Percentiles rank a stretch among this genome's conserved stretches.
phyloP scores from a whole-genome alignment of 2,888 invertebrate species.

The Octodonta nipae region DNA sequence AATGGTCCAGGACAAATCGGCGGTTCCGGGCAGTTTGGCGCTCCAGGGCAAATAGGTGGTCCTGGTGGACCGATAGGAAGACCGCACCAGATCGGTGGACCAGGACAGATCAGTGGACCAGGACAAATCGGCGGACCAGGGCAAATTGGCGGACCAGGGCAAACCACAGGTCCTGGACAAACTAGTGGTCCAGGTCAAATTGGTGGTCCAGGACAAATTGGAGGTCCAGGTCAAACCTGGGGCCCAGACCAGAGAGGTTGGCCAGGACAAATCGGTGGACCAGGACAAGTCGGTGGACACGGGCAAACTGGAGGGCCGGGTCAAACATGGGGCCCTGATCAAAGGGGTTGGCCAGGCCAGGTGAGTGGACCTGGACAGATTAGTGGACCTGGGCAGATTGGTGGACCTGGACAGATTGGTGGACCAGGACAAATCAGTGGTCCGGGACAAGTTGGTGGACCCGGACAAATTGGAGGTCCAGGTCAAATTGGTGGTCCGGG shows the following conservation, averaged over 20 bases:
- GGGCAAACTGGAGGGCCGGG: constrained; percentile 7
- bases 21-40: constrained; percentile 6
- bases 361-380: constrained; percentile 12
- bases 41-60: neutral
- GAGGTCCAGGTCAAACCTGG: constrained; percentile 5
- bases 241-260: no score
- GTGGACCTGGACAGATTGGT: neutral
- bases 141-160: constrained; percentile 6
- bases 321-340: neutral
- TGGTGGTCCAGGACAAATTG: constrained; percentile 1
- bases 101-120: constrained; percentile 8
- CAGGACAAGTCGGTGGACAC: constrained; percentile 8
- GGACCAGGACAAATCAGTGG: constrained; percentile 8
- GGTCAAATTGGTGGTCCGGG: constrained; percentile 5
- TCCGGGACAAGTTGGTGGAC: constrained; percentile 7
- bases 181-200: constrained; percentile 11
- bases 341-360: constrained; percentile 5
- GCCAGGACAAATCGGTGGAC: constrained; percentile 7
- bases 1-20: constrained; percentile 11
- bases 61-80: constrained; percentile 8
- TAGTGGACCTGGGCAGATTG: neutral
- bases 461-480: constrained; percentile 8
- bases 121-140: constrained; percentile 6
- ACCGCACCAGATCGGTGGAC: constrained; percentile 12
- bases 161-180: constrained; percentile 7